Percentiles rank a stretch among this genome's conserved stretches.
These are phyloP conservation scores for Brenthis ino DNA, from an alignment of 2,888 invertebrate species.

Conservation along the genomic window DNA sequence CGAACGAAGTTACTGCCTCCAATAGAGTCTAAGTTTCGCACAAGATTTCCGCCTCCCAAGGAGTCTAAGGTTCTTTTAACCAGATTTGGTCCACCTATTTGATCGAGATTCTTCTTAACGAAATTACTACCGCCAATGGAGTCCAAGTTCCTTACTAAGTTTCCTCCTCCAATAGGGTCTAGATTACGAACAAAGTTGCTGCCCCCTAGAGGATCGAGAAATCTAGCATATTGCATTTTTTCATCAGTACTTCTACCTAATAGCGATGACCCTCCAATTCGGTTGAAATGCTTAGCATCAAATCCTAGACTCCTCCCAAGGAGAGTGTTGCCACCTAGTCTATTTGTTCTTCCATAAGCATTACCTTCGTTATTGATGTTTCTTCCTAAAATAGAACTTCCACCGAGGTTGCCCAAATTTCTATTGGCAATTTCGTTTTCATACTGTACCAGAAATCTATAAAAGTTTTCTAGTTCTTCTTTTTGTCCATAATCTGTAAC, in stretches of 20 bases:
- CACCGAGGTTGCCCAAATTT: constrained; percentile 47
- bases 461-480: constrained; percentile 62
- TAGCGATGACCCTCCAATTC: constrained; percentile 44
- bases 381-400: constrained; percentile 49
- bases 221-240: constrained; percentile 44
- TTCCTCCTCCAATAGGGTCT: constrained; percentile 71
- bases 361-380: constrained; percentile 54
- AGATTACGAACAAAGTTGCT: constrained; percentile 68
- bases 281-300: constrained; percentile 39
- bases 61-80: constrained; percentile 70
- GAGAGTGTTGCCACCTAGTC: constrained; percentile 47
- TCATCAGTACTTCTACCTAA: constrained; percentile 44
- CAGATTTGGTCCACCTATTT: constrained; percentile 70
- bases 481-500: constrained; percentile 67
- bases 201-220: constrained; percentile 61
- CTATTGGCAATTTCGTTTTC: constrained; percentile 53
- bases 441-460: constrained; percentile 60
- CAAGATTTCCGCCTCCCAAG: constrained; percentile 72
- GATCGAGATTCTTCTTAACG: constrained; percentile 71
- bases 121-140: constrained; percentile 69
- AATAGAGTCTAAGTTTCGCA: constrained; percentile 72
- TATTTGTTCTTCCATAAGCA: constrained; percentile 43
- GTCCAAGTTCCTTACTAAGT: constrained; percentile 69
- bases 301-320: constrained; percentile 50
- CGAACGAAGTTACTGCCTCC: constrained; percentile 79